Base-by-base conservation (phyloP, 2,797 vertebrate species). In the Hemibagrus guttatus region DNA sequence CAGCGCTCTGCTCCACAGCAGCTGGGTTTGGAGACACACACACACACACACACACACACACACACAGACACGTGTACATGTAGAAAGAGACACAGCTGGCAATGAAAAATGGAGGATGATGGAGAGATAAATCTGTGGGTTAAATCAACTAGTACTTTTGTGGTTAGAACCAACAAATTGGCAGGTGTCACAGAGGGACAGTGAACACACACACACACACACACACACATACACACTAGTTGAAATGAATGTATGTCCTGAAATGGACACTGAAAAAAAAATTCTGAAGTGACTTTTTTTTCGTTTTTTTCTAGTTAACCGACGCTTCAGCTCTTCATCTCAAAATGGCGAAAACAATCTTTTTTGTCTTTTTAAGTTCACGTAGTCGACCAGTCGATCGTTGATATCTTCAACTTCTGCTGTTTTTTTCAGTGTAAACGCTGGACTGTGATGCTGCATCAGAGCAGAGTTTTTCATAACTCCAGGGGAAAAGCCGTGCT, bases 181-280 rank as follows among this genome's bases (percentile, higher is more conserved):
- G 54, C 83, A 84, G 83, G 49, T 76, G 49, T 76, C 49, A 76
- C 74, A 76, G 14, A 54, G 49, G n/a, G n/a, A 56, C n/a, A 6
- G 6, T 75, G 72, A 54, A 59, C 56, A 80, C 75, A 78, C 74
- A 56, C 74, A 78, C 72, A n/a, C 71, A 49, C 71, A 49, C 39
- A 74, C 39, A 74, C 39, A 54, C 72, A 75, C 72, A 75, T 26
- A 75, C 46, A 28, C 14, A 86, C 86, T 59, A 79, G 31, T 52
- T 28, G 12, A 74, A 74, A 74, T 35, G 17, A 52, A 28, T 78
- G 9, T 35, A 56, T 75, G 74, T 76, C 74, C 49, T 31, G 26
- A 52, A 78, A 58, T 78, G 19, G 28, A 58, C 75, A 35, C 54
- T 23, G 11, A 39, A 21, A 58, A 46, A 35, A 46, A 12, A 26